Percentiles rank a stretch among this genome's conserved stretches.
Conservation (phyloP, 2,888 invertebrate species). For the Limenitis camilla region DNA sequence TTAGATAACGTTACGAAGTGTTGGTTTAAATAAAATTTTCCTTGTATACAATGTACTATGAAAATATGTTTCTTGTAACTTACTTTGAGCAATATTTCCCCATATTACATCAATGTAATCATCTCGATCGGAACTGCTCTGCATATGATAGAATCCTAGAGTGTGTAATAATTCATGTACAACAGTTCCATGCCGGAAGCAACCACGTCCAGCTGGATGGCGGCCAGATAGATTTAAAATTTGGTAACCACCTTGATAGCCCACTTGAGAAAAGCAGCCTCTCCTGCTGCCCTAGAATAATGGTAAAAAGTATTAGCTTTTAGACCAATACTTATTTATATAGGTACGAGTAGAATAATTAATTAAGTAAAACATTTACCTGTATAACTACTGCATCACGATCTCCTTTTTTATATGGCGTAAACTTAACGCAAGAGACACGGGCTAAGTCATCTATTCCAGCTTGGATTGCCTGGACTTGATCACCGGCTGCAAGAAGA, state of each 20-base stretch:
- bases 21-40: background rate
- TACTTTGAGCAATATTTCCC: slow-evolving; percentile 80
- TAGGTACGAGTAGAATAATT: background rate
- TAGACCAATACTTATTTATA: no score
- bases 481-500: slow-evolving; percentile 46
- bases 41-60: background rate
- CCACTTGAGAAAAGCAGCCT: slow-evolving; percentile 70
- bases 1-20: background rate
- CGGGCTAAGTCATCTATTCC: slow-evolving; percentile 64
- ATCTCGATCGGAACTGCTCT: slow-evolving; percentile 85
- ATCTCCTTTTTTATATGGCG: slow-evolving; percentile 61
- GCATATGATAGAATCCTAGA: slow-evolving; percentile 88
- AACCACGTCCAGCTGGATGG: slow-evolving; percentile 74
- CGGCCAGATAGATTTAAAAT: slow-evolving; percentile 73
- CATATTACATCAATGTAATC: slow-evolving; percentile 82
- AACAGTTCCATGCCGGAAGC: slow-evolving; percentile 79
- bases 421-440: slow-evolving; percentile 67
- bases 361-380: slow-evolving; percentile 32
- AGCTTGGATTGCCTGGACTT: slow-evolving; percentile 58
- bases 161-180: slow-evolving; percentile 86
- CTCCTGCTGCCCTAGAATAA: slow-evolving; percentile 51
- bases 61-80: slow-evolving; percentile 5
- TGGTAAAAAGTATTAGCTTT: background rate
- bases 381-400: slow-evolving; percentile 67
- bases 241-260: slow-evolving; percentile 66